Base-by-base conservation (phyloP, 2,113 vertebrate species). In the Oncorhynchus gorbuscha region DNA sequence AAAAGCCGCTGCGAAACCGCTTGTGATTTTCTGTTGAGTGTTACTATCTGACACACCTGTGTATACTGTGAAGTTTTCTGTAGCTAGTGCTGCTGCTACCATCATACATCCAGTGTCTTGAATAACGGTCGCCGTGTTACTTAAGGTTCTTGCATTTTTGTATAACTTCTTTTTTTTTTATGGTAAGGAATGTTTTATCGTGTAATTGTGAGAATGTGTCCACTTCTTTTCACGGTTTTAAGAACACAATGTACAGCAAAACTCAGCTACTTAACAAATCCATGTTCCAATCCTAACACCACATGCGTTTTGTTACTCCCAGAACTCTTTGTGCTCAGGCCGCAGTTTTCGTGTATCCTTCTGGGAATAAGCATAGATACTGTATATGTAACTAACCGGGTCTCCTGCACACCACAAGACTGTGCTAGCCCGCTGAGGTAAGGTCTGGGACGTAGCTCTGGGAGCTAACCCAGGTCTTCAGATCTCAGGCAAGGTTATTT, bases 31-130 rank as follows among this genome's bases (percentile, higher is more conserved):
- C 81, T 77, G 71, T 89, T 85, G 90, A 89, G 89, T 89, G 91
- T 92, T 89, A 83, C 87, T 91, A 88, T 89, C 89, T 90, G 78
- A 88, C 91, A 90, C 83, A 92, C 83, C 85, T 85, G 84, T 86
- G 89, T 92, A 89, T 92, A 89, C 88, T 75, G 87, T 91, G 90
- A 75, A 87, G 79, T 92, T 86, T 89, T 93, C 87, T 91, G 91
- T 92, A 93, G 92, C 88, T 90, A 91, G 90, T 91, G 87, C 89
- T 89, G 86, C 90, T 91, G 84, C 90, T 92, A 87, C 87, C 87
- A 86, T 79, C 88, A 85, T 90, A 83, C 89, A 90, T 85, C 90
- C 90, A 90, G 90, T 93, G 91, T 93, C 92, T 93, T 94, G 92
- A 89, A 91, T 84, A 86, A 85, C 81, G 84, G 83, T 89, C 69